Evolutionary conservation across 2,113 vertebrate genomes (phyloP).

Genomic region (Gila orcuttii): DNA sequence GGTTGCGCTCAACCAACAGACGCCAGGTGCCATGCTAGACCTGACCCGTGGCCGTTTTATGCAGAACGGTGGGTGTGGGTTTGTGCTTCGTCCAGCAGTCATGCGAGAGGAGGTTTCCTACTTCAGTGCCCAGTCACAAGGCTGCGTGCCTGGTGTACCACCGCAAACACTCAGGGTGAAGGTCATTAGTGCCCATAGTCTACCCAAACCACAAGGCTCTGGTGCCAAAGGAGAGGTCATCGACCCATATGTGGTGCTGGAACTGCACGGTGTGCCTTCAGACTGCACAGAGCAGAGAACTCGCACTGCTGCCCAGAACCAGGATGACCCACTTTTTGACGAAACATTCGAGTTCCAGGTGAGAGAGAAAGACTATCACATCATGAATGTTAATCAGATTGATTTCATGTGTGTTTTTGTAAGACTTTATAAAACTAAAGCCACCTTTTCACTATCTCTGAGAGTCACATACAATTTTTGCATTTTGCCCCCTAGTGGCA

Average conservation of each 20-base stretch:
- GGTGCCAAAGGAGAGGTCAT: constrained; percentile 97
- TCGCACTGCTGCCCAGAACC: constrained; percentile 94
- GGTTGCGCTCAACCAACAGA: constrained; percentile 97
- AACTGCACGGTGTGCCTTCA: constrained; percentile 94
- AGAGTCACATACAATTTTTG: background rate
- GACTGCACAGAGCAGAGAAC: constrained; percentile 95
- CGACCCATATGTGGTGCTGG: constrained; percentile 95
- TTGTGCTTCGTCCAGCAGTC: constrained; percentile 88
- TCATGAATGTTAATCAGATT: background rate
- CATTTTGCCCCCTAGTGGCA: background rate
- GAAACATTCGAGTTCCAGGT: constrained; percentile 97
- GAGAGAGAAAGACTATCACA: constrained; percentile 4
- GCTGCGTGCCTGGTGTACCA: constrained; percentile 90
- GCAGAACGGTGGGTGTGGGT: constrained; percentile 94
- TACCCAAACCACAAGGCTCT: constrained; percentile 95
- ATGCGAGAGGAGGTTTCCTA: constrained; percentile 97
- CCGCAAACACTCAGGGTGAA: constrained; percentile 92
- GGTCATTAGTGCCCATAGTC: constrained; percentile 95
- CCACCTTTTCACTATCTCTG: background rate
- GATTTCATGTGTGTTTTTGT: constrained; percentile 15
- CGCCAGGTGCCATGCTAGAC: constrained; percentile 95
- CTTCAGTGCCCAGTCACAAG: constrained; percentile 95
- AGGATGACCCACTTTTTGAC: constrained; percentile 95
- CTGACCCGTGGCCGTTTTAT: constrained; percentile 92
- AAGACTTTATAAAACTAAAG: background rate